Conservation (phyloP, 2,113 vertebrate genomes). For the Pteruthius melanotis region DNA sequence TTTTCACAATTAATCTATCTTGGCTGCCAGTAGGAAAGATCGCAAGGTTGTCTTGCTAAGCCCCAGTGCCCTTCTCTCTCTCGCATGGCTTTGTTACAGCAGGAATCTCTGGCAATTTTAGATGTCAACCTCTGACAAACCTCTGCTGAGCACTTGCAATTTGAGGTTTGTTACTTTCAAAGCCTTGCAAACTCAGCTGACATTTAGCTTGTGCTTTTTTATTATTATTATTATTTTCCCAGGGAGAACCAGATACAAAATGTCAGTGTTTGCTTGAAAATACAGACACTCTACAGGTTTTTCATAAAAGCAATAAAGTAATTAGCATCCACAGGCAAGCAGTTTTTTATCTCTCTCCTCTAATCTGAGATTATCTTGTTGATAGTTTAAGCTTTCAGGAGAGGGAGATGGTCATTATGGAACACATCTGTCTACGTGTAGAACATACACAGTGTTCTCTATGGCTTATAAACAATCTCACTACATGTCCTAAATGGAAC, state of each 20-base stretch:
- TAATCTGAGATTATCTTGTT: not conserved
- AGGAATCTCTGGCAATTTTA: not conserved
- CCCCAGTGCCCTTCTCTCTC: not conserved
- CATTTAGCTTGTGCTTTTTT: not conserved
- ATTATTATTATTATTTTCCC: not conserved
- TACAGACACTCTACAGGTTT: not conserved
- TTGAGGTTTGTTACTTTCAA: not conserved
- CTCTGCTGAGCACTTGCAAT: not conserved
- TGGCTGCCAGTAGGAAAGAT: not conserved
- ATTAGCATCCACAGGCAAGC: not conserved
- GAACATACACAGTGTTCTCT: not conserved
- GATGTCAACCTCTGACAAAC: not conserved
- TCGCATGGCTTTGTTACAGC: not conserved
- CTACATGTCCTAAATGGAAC: rapidly evolving
- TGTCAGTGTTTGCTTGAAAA: not conserved
- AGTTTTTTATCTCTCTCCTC: not conserved
- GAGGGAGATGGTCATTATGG: not conserved
- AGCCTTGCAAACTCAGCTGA: not conserved
- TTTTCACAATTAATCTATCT: not conserved
- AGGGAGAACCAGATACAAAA: not conserved
- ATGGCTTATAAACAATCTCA: not conserved
- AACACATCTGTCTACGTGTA: not conserved
- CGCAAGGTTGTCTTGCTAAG: not conserved
- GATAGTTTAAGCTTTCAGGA: not conserved
- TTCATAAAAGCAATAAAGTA: not conserved